Evolutionary conservation across 2,888 invertebrate genomes (phyloP), one percentile per base, ranked within the genome.

Genomic region (Brenthis ino): DNA sequence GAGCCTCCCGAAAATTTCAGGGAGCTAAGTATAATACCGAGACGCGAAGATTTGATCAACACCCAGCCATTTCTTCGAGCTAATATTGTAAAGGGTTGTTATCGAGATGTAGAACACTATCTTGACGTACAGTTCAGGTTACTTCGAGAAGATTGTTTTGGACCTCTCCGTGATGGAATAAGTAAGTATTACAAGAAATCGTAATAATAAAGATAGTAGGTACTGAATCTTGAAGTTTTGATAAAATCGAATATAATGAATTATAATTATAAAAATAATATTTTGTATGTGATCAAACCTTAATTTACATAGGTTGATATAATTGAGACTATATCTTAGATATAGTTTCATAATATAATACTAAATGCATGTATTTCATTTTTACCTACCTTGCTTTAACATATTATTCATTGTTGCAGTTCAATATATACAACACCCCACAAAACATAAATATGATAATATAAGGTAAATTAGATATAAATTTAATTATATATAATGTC

Each of bases 91-190:
- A 77, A 91, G 56, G 96, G 96, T 11, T 85, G 89, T 0, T 97
- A 96, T 81, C 80, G 86, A 6, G 91, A 94, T 76, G 90, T 95
- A 1, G 93, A 95, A 24, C 95, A 97, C 78, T 98, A 98, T 81
- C 88, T 98, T 47, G 96, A 96, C 77, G 94, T 95, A 1, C 97
- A 97, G 77, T 96, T 96, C 80, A 89, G 96, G 12, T 88, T 97
- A 33, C 85, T 97, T 64, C 92, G 96, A 14, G 97, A 97, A 85
- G 97, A 98, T 86, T 97, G 97, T 82, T 93, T 96, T 57, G 91
- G 93, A 8, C 96, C 97, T 0, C 82, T 98, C 43, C 91, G 96
- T 16, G 93, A 95, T 66, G 96, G 96, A 24, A 88, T 96, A 68
- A 64, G 91, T 91, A 77, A 82, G 86, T 81, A 14, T 43, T 11